These are phyloP conservation scores for Australoheros facetus DNA, from an alignment of 2,797 vertebrate genomes.

Conservation along the genomic window DNA sequence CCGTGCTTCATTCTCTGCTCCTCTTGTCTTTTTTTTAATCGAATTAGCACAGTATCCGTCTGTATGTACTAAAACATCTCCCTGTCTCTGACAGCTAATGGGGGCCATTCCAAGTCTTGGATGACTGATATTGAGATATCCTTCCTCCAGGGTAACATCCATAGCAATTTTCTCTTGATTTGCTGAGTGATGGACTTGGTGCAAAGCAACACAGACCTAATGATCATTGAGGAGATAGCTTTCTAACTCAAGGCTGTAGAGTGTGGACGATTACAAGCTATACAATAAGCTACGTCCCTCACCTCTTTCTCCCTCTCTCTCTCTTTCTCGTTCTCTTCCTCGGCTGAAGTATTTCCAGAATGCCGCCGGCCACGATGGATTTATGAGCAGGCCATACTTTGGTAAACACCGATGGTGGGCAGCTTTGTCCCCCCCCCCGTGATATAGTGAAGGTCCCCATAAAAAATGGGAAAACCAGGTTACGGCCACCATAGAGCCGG, in stretches of 20 bases:
- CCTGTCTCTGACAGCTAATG: constrained; percentile 65
- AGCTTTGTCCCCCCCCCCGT: constrained; percentile 67
- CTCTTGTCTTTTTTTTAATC: constrained; percentile 58
- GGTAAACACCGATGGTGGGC: constrained; percentile 78
- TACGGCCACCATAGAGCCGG: constrained; percentile 72
- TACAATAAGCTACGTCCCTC: constrained; percentile 57
- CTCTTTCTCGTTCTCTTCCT: constrained; percentile 36
- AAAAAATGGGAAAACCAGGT: constrained; percentile 80
- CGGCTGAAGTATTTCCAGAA: constrained; percentile 77
- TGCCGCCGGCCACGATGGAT: constrained; percentile 77
- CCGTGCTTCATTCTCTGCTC: constrained; percentile 22
- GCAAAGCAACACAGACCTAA: constrained; percentile 68
- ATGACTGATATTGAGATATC: constrained; percentile 68
- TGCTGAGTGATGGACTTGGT: constrained; percentile 69
- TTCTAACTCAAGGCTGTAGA: constrained; percentile 67
- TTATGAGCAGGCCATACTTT: constrained; percentile 76
- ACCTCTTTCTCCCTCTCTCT: neutral
- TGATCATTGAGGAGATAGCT: constrained; percentile 70
- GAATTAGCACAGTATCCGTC: constrained; percentile 59
- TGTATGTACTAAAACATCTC: constrained; percentile 52
- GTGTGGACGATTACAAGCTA: constrained; percentile 59
- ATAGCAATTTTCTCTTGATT: constrained; percentile 74
- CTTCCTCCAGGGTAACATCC: constrained; percentile 73
- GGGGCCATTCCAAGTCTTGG: constrained; percentile 59
- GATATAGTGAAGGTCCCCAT: constrained; percentile 78